Percentiles rank a stretch among this genome's conserved stretches.
phyloP scores from a whole-genome alignment of 2,888 invertebrate genomes.

The Tupiocoris notatus region DNA sequence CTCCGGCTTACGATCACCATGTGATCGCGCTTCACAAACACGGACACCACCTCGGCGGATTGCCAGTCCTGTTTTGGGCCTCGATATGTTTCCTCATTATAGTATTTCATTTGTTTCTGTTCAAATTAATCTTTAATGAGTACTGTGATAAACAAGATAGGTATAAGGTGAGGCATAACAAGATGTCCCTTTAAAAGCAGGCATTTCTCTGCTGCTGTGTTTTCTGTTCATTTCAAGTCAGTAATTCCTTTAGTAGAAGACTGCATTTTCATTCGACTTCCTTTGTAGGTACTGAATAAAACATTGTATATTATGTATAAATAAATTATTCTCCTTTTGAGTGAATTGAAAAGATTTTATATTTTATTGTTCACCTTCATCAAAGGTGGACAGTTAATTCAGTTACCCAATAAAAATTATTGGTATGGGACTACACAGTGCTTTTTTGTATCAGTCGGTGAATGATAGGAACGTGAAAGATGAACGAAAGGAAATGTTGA shows the following conservation, averaged over 20 bases:
- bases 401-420: too few species aligned
- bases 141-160: conserved; percentile 74
- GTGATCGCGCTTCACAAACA: conserved; percentile 87
- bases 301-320: background rate
- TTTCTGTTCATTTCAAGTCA: background rate
- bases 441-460: too few species aligned
- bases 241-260: background rate
- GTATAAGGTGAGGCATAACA: conserved; percentile 65
- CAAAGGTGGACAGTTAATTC: too few species aligned
- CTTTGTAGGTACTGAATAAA: too few species aligned
- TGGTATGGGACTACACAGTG: too few species aligned
- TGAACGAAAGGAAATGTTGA: too few species aligned
- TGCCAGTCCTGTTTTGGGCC: conserved; percentile 90
- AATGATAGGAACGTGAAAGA: too few species aligned
- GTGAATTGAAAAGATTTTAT: too few species aligned
- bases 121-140: conserved; percentile 87
- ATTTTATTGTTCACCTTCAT: too few species aligned
- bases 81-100: conserved; percentile 83
- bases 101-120: conserved; percentile 88
- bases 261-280: background rate
- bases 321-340: too few species aligned
- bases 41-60: conserved; percentile 83
- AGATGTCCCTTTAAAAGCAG: conserved; percentile 29
- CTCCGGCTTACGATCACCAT: conserved; percentile 87
- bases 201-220: too few species aligned